Base-by-base conservation (phyloP, 2,888 invertebrate species). In the Philhelius pedissequus region DNA sequence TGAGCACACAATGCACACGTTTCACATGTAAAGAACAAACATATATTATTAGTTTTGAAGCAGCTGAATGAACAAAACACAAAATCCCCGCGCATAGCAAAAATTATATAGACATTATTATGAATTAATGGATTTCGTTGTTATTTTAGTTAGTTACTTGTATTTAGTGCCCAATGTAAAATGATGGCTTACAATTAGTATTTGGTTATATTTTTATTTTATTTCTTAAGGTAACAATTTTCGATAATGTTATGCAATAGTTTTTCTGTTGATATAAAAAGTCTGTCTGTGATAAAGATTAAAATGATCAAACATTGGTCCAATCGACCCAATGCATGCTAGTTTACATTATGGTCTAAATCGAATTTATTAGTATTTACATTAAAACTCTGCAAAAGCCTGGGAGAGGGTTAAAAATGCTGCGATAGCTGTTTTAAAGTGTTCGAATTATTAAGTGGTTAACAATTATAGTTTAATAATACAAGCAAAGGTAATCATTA, bases 1-100 rank as follows among this genome's bases (percentile, higher is more conserved):
- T 66, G 69, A 68, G 74, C 74, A 83, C 77, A 64, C 45, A 66
- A 74, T 74, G 78, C 83, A 83, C 78, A 78, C 15, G 35, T 74
- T 66, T 52, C 52, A 62, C 60, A 82, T 82, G 69, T 38, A 66
- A 66, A 69, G 48, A 66, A 54, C 30, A 82, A 79, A 40, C 64
- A 66, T 48, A n/a, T 32, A 18, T 32, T 56, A 32, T 32, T 32
- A 32, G 13, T 64, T 64, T 25, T 48, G 45, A 48, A 64, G 45
- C 64, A 48, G 45, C 64, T 48, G 48, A 64, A 64, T 64, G 18
- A 56, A 32, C 18, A 54, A 54, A 30, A 30, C 9, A 52, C 30
- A 48, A 48, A 64, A 48, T n/a, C 48, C 45, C 64, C 25, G 62
- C 62, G 30, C 27, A 27, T 43, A 62, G 27, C 27, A 43, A 30